Conservation (phyloP, 2,113 vertebrate species). For the Motacilla tschutschensis region DNA sequence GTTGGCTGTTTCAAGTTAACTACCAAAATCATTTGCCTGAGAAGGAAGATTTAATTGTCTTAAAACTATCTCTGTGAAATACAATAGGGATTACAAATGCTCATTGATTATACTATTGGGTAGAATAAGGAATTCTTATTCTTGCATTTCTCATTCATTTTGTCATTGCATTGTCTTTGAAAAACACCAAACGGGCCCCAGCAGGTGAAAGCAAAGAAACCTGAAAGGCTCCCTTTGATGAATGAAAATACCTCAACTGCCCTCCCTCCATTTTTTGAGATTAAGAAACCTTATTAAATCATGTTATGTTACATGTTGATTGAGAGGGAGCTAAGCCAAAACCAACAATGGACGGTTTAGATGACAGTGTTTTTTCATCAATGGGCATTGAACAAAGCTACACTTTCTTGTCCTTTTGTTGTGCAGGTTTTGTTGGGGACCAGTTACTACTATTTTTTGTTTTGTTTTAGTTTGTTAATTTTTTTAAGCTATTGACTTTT, state of each 20-base stretch:
- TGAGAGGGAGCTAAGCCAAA: constrained; percentile 88
- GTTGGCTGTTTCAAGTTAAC: constrained; percentile 82
- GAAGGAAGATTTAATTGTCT: constrained; percentile 83
- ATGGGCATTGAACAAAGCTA: constrained; percentile 60
- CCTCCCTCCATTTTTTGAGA: constrained; percentile 78
- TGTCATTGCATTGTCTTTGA: constrained; percentile 87
- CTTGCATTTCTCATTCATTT: constrained; percentile 87
- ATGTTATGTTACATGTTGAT: constrained; percentile 87
- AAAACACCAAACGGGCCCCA: constrained; percentile 95
- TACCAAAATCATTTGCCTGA: constrained; percentile 80
- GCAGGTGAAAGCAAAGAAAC: constrained; percentile 98
- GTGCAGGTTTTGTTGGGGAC: neutral
- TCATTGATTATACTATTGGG: constrained; percentile 88
- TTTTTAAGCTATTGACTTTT: constrained; percentile 43
- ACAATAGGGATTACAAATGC: constrained; percentile 87
- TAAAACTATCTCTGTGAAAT: constrained; percentile 83
- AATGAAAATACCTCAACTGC: constrained; percentile 82
- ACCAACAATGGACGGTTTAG: constrained; percentile 84
- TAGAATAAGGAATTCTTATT: constrained; percentile 81
- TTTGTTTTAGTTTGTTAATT: neutral
- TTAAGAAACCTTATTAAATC: constrained; percentile 95
- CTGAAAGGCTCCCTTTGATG: constrained; percentile 86
- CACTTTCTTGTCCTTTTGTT: constrained; percentile 22
- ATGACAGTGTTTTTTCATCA: constrained; percentile 69
- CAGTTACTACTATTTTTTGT: neutral